Base-by-base conservation (phyloP, 2,797 vertebrate species). In the Coccyzus lansbergi region DNA sequence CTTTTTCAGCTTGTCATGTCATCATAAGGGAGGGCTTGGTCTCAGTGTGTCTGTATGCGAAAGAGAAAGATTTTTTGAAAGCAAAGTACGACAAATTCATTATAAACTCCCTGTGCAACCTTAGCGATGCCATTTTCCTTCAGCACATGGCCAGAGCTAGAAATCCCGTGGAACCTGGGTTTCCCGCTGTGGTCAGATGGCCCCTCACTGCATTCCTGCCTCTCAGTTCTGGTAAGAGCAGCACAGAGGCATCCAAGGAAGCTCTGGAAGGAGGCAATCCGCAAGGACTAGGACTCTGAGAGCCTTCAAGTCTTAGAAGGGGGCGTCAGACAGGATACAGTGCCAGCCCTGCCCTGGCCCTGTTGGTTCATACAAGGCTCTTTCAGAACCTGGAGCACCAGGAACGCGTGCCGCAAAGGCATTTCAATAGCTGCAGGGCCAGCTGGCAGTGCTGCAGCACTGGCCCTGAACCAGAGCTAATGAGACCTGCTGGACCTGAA, bases 381-480 rank as follows among this genome's bases (percentile, higher is more conserved):
- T 86, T 92, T 88, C 83, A 94, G 92, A 72, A 69, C 42, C 38
- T 46, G 74, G 33, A 88, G 88, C 72, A 56, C 33, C 0, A 0
- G 51, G 58, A 62, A 88, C 36, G 65, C 17, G 10, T 16, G 14
- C 78, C 51, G 55, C 56, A 80, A 79, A 85, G 94, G 80, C 59
- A 59, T 34, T 76, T 38, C 20, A 2, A 2, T 4, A 81, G 77
- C 38, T 42, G 24, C 46, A 83, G 74, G 58, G 83, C 88, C 90
- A 90, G 92, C 86, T 92, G 93, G 91, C 86, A 79, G 33, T 34
- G 42, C 28, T n/a, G 72, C 59, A 46, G 51, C 22, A 12, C 34
- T 92, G 93, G 86, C 91, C 82, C 44, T 53, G 28, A 78, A 58
- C 22, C 86, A 88, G 77, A 82, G 53, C 76, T 93, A 95, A 62